Conservation (phyloP, 2,888 invertebrate genomes). For the Cloeon dipterum region DNA sequence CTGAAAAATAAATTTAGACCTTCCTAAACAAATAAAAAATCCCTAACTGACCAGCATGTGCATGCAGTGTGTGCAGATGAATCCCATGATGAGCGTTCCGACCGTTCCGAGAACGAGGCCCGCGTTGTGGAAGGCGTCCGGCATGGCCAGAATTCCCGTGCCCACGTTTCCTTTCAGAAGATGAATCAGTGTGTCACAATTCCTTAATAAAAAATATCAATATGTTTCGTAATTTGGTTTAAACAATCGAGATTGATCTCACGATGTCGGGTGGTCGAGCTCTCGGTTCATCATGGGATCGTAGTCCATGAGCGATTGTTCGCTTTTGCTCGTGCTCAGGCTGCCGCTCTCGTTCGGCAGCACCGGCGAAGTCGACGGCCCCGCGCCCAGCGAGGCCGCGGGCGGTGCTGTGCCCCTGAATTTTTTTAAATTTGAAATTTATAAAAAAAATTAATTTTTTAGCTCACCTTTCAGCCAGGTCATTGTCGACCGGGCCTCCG, state of each 20-base stretch:
- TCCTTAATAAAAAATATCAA: slow-evolving; percentile 15
- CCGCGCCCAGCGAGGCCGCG: too few species aligned
- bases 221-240: background rate
- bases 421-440: too few species aligned
- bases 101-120: slow-evolving; percentile 66
- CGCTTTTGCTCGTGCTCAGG: too few species aligned
- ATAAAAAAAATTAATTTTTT: too few species aligned
- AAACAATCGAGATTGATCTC: slow-evolving; percentile 22
- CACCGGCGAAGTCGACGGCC: too few species aligned
- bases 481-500: too few species aligned
- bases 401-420: too few species aligned
- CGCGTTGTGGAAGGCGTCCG: slow-evolving; percentile 78
- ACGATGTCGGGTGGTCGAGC: slow-evolving; percentile 58
- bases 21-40: background rate
- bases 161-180: slow-evolving; percentile 48
- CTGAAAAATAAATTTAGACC: slow-evolving; percentile 11
- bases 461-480: too few species aligned
- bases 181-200: slow-evolving; percentile 31
- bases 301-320: too few species aligned
- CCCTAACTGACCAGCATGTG: slow-evolving; percentile 39
- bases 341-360: too few species aligned
- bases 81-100: slow-evolving; percentile 60
- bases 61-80: slow-evolving; percentile 85
- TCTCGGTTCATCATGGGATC: slow-evolving; percentile 42
- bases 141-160: slow-evolving; percentile 93